Conservation (phyloP, 2,113 vertebrate species). For the Hypomesus transpacificus region DNA sequence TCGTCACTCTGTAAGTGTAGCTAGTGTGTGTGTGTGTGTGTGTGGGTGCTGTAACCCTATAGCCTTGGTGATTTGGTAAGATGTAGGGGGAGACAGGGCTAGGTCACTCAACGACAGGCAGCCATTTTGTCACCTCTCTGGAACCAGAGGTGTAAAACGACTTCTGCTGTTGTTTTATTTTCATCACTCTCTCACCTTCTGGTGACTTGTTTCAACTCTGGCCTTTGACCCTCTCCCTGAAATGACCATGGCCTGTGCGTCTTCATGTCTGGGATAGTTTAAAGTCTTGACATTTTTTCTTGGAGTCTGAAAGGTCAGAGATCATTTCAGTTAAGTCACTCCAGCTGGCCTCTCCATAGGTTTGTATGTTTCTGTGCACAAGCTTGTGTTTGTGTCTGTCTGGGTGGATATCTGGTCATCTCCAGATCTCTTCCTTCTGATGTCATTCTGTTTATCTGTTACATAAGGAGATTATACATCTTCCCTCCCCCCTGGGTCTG, state of each 20-base stretch:
- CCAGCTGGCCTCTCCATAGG: neutral
- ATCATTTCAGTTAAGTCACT: neutral
- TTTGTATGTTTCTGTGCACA: neutral
- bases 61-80: neutral
- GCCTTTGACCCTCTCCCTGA: conserved; percentile 34
- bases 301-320: conserved; percentile 6
- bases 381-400: neutral
- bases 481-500: neutral
- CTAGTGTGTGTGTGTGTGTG: neutral
- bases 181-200: conserved; percentile 21
- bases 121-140: conserved; percentile 10
- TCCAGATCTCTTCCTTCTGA: neutral
- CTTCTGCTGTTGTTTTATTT: conserved; percentile 11
- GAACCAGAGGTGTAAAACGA: conserved; percentile 7
- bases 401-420: neutral
- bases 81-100: neutral
- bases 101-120: neutral
- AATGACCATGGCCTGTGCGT: conserved; percentile 35
- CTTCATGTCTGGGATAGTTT: conserved; percentile 39
- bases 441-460: neutral
- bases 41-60: conserved; percentile 1
- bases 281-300: conserved; percentile 42
- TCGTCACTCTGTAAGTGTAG: neutral
- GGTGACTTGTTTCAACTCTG: conserved; percentile 36
- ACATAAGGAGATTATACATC: neutral